Base-by-base conservation (phyloP, 2,113 vertebrate species). In the Rhinopomastus cyanomelas region DNA sequence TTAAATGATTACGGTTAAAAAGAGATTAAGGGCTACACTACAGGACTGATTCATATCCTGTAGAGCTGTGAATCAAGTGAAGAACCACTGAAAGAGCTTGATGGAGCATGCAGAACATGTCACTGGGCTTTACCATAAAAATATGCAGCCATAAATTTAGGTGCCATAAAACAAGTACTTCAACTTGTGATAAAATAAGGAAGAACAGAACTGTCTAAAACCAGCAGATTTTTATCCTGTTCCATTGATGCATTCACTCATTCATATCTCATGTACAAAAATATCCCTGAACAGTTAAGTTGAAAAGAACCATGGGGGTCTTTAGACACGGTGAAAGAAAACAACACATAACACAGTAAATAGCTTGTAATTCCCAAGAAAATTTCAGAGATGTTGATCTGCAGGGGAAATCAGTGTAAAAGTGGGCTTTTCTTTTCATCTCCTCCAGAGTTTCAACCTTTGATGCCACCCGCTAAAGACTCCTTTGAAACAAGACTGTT, bases 401-500 rank as follows among this genome's bases (percentile, higher is more conserved):
- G 46, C 60, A 56, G n/a, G 74, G 84, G 66, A 89, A 97, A 96
- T 88, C 68, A 90, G 82, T 92, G 91, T 87, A 95, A 96, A 95
- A 97, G 80, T 87, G 52, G n/a, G 46, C 21, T 29, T 93, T 93
- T 95, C 85, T 94, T 97, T 96, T 97, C 93, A 96, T 96, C 93
- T 89, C 56, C 94, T 88, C 88, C 81, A 91, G 65, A 95, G 30
- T 68, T 89, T 78, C 59, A 94, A 78, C 55, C 95, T 97, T 96
- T 97, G 90, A 97, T 93, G 90, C 71, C 5, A 51, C 27, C 68
- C 96, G 93, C 85, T 91, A 97, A 96, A 94, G 89, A 96, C 68
- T 87, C 88, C 91, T 96, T 97, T 78, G 95, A 82, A 96, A 95
- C 87, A 96, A 96, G 96, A 88, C 66, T 89, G 60, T 93, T 96